A percentile compares a stretch with the other conserved stretches of the same genome.
Evolutionary conservation across 2,888 invertebrate genomes (phyloP).

Genomic region (Tachina fera): DNA sequence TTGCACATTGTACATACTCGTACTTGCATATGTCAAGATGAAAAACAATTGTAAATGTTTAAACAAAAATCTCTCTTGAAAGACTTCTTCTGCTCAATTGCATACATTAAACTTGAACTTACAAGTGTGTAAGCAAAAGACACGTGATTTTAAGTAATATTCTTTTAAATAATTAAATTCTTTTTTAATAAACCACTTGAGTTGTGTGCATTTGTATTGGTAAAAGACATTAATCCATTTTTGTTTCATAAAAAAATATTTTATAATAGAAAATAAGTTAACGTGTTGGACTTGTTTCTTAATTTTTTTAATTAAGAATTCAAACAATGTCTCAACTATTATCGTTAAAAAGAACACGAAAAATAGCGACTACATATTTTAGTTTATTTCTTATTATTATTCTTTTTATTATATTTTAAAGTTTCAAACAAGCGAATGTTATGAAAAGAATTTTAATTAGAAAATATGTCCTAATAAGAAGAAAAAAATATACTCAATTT

Average conservation of each 20-base stretch:
- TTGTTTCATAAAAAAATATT: neutral
- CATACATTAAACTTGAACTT: conserved; percentile 50
- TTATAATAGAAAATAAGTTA: neutral
- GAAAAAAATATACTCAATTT: neutral
- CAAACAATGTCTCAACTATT: conserved; percentile 35
- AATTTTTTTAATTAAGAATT: conserved; percentile 24
- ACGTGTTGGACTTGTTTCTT: conserved; percentile 40
- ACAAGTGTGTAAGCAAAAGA: neutral
- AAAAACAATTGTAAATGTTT: conserved; percentile 21
- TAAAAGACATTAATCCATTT: conserved; percentile 18
- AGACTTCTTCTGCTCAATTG: conserved; percentile 10
- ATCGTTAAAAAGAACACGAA: conserved; percentile 38
- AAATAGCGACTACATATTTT: conserved; percentile 7
- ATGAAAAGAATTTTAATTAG: conserved; percentile 53
- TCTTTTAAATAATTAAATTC: neutral
- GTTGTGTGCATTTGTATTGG: neutral
- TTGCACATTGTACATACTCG: neutral
- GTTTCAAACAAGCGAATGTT: conserved; percentile 15
- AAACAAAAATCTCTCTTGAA: neutral
- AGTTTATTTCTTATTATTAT: neutral
- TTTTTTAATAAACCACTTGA: conserved; percentile 16
- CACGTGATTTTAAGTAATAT: conserved; percentile 15
- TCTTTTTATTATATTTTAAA: conserved; percentile 7
- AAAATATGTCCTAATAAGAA: conserved; percentile 2
- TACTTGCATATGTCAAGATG: neutral